Evolutionary conservation across 2,888 invertebrate genomes (phyloP).

Genomic region (Belgica antarctica): DNA sequence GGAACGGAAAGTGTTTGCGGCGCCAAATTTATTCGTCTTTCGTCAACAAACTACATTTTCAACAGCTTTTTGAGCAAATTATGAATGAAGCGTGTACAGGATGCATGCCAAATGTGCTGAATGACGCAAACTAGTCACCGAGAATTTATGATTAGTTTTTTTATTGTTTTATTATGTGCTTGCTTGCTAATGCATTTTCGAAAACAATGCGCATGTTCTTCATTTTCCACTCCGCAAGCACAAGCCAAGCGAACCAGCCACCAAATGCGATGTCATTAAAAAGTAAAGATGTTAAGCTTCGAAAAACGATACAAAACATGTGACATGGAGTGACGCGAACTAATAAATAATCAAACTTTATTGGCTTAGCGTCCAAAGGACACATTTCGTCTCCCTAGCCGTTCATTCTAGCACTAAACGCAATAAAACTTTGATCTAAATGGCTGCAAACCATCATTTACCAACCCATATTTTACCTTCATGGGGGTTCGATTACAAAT

Average conservation of each 20-base stretch:
- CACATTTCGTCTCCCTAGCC: background rate
- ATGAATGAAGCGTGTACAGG: background rate
- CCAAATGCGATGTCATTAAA: conserved; percentile 33
- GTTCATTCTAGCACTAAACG: too few relatives aligned
- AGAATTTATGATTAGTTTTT: background rate
- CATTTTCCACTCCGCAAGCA: too few relatives aligned
- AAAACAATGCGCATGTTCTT: background rate
- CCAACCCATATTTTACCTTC: too few relatives aligned
- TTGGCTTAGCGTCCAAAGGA: background rate
- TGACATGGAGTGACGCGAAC: conserved; percentile 35
- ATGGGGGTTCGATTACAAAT: too few relatives aligned
- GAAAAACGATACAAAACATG: conserved; percentile 25
- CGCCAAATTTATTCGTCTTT: conserved; percentile 25
- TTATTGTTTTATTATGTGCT: background rate
- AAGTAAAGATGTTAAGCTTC: background rate
- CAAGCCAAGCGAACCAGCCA: too few relatives aligned
- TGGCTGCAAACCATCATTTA: too few relatives aligned
- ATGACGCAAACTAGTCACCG: too few relatives aligned
- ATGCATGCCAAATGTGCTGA: too few relatives aligned
- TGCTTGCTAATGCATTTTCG: background rate
- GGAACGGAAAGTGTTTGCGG: conserved; percentile 34
- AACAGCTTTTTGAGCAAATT: background rate
- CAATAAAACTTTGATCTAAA: too few relatives aligned
- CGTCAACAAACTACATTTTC: background rate
- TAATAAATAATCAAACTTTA: conserved; percentile 41